A percentile compares a stretch with the other conserved stretches of the same genome.
phyloP scores from a whole-genome alignment of 2,888 invertebrate genomes.

The Caenorhabditis sp. region DNA sequence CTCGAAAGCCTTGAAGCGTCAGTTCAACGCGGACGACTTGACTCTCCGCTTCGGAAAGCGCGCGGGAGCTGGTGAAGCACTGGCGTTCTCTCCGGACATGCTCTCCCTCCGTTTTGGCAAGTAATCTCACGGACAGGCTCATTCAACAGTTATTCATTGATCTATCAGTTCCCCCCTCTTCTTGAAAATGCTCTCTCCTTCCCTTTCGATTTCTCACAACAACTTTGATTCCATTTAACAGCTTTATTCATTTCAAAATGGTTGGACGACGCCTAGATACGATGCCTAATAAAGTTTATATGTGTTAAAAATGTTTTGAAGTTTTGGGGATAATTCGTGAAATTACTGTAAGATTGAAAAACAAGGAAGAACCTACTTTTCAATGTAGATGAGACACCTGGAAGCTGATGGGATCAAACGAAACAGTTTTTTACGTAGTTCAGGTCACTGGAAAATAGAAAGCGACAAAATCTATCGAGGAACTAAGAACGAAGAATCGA shows the following conservation, averaged over 20 bases:
- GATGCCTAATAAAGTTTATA: constrained; percentile 46
- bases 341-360: too few species aligned
- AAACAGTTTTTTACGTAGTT: too few species aligned
- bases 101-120: constrained; percentile 71
- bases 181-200: neutral
- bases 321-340: neutral
- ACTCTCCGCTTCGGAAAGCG: constrained; percentile 74
- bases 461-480: too few species aligned
- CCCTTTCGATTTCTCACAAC: neutral
- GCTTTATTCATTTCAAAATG: constrained; percentile 13
- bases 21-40: constrained; percentile 74
- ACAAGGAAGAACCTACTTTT: too few species aligned
- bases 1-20: constrained; percentile 65
- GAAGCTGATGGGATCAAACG: too few species aligned
- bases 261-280: constrained; percentile 53
- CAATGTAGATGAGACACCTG: too few species aligned
- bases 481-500: too few species aligned
- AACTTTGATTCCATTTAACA: constrained; percentile 6
- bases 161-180: neutral
- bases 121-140: neutral
- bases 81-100: constrained; percentile 66
- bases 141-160: neutral
- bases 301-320: constrained; percentile 1
- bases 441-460: too few species aligned
- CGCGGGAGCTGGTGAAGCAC: constrained; percentile 41